Evolutionary conservation across 1,140 invertebrate species (phyloP).

Genomic region (Acyrthosiphon pisum): DNA sequence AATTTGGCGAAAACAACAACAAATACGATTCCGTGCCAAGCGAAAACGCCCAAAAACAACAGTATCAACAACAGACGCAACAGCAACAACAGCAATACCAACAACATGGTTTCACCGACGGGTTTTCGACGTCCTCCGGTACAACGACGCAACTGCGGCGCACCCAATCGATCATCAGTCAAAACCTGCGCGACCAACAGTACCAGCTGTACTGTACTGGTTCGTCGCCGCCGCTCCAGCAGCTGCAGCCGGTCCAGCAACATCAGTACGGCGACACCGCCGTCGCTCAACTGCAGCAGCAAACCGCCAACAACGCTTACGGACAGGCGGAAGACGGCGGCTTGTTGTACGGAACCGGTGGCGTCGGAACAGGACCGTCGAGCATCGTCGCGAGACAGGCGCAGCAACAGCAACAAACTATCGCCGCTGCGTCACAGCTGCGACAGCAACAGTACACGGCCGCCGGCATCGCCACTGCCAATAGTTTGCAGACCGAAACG

Average conservation of each 20-base stretch:
- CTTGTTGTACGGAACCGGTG: neutral
- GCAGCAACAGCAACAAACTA: neutral
- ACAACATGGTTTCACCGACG: neutral
- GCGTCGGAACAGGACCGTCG: neutral
- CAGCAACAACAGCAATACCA: neutral
- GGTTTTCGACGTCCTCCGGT: neutral
- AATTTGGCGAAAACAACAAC: neutral
- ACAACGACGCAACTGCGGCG: neutral
- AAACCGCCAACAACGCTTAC: neutral
- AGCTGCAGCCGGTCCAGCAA: neutral
- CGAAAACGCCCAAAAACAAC: constrained; percentile 39
- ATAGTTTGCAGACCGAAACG: neutral
- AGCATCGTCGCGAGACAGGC: neutral
- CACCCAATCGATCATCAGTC: constrained; percentile 41
- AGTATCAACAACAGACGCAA: neutral
- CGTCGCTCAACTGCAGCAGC: neutral
- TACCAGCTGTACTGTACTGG: constrained; percentile 20
- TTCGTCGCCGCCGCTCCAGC: neutral
- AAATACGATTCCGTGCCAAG: neutral
- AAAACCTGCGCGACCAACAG: constrained; percentile 35
- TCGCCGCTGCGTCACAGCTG: neutral
- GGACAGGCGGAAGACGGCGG: neutral
- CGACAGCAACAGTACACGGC: neutral
- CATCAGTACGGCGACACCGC: neutral
- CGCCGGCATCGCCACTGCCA: neutral